These are phyloP conservation scores for Calliphora vicina DNA, from an alignment of 1,140 invertebrate species.

Conservation along the genomic window DNA sequence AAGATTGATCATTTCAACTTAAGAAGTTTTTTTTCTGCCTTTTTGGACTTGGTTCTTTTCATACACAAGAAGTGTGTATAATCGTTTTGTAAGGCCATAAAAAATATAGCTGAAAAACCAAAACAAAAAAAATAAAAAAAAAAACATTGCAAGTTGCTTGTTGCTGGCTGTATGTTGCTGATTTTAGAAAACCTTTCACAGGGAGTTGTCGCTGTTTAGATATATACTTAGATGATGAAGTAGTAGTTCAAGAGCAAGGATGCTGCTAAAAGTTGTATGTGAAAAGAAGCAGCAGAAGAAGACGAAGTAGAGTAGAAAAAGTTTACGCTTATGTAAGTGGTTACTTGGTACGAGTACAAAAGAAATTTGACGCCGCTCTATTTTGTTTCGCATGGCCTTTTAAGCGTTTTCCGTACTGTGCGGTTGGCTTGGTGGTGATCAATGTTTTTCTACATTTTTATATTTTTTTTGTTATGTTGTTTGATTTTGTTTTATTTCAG, in stretches of 20 bases:
- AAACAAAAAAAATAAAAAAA: no score
- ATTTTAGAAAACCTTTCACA: neutral
- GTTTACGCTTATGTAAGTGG: constrained; percentile 9
- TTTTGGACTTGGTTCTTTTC: neutral
- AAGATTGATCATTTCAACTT: constrained; percentile 7
- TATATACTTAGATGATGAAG: no score
- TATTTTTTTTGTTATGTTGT: neutral
- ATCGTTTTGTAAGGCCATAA: neutral
- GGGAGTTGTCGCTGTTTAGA: neutral
- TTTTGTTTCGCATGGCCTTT: constrained; percentile 13
- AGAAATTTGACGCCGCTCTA: constrained; percentile 15
- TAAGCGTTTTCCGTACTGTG: neutral
- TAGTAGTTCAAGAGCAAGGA: no score
- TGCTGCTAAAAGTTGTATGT: neutral
- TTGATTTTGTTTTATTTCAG: neutral
- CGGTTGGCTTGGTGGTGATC: neutral
- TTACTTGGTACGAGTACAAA: neutral
- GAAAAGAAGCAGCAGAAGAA: neutral
- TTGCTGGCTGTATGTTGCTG: neutral
- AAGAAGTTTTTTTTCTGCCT: neutral
- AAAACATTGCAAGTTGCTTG: neutral
- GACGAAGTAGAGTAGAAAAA: neutral
- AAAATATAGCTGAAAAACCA: no score
- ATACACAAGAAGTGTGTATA: neutral
- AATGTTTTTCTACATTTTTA: neutral